phyloP scores from a whole-genome alignment of 2,888 invertebrate genomes.

The Agonopterix alstromeriana region DNA sequence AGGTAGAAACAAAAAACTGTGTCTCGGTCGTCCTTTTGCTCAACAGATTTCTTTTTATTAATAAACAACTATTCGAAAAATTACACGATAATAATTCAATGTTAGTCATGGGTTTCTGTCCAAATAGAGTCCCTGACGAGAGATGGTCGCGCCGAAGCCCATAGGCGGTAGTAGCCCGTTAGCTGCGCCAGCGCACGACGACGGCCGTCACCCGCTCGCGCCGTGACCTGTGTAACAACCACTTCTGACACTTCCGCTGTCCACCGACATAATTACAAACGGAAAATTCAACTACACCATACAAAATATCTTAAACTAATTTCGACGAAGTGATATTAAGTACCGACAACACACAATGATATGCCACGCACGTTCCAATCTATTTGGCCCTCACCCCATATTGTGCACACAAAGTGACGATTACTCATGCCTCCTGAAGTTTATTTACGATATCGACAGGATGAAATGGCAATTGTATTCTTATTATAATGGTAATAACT shows the following conservation, averaged over 20 bases:
- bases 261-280: conserved; percentile 64
- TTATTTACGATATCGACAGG: conserved; percentile 63
- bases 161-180: conserved; percentile 57
- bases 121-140: conserved; percentile 40
- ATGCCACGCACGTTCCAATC: conserved; percentile 66
- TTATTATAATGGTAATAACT: conserved; percentile 62
- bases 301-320: conserved; percentile 50
- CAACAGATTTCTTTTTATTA: too few species aligned
- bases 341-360: conserved; percentile 21
- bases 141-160: conserved; percentile 55
- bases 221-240: conserved; percentile 67
- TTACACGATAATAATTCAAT: not conserved
- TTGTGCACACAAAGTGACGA: conserved; percentile 69
- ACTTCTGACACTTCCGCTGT: conserved; percentile 61
- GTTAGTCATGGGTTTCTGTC: not conserved
- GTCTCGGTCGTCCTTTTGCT: too few species aligned
- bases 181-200: conserved; percentile 31
- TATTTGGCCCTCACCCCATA: conserved; percentile 64
- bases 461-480: conserved; percentile 73
- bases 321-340: conserved; percentile 42
- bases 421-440: conserved; percentile 67
- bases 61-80: too few species aligned
- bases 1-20: too few species aligned
- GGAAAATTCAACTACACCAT: conserved; percentile 66
- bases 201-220: conserved; percentile 53